A percentile compares a stretch with the other conserved stretches of the same genome.
These are phyloP conservation scores for Orthonevra nobilis DNA, from an alignment of 2,888 invertebrate species.

Conservation along the genomic window DNA sequence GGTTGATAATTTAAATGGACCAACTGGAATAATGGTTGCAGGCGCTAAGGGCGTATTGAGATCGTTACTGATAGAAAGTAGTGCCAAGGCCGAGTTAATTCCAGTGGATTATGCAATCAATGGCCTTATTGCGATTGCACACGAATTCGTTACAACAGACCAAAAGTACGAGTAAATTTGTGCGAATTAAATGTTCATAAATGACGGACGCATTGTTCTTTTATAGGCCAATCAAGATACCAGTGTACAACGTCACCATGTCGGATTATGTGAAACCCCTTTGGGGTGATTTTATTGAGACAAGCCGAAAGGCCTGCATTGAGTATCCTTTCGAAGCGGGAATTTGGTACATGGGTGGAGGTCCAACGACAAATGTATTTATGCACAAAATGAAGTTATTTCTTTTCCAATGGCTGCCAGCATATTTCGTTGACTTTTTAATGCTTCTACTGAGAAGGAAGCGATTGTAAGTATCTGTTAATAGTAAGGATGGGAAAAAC, in stretches of 20 bases:
- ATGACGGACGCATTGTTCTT: constrained; percentile 67
- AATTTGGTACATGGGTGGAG: constrained; percentile 92
- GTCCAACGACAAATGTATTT: constrained; percentile 86
- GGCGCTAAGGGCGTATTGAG: constrained; percentile 94
- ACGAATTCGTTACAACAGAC: constrained; percentile 83
- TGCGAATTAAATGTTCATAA: not conserved
- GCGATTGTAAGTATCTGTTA: constrained; percentile 89
- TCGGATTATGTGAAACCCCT: constrained; percentile 90
- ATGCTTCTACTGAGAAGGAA: constrained; percentile 88
- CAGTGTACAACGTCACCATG: constrained; percentile 95
- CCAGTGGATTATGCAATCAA: constrained; percentile 93
- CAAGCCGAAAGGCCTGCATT: constrained; percentile 86
- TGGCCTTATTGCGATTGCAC: constrained; percentile 87
- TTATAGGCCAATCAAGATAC: constrained; percentile 84
- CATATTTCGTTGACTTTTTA: constrained; percentile 90
- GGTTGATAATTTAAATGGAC: constrained; percentile 96
- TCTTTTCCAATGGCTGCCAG: constrained; percentile 90
- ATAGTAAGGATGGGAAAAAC: too few relatives aligned
- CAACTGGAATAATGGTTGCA: constrained; percentile 91
- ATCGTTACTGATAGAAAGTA: constrained; percentile 89
- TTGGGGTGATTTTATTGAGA: constrained; percentile 91
- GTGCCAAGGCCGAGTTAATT: constrained; percentile 88
- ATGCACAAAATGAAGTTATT: constrained; percentile 87
- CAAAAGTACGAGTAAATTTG: constrained; percentile 75
- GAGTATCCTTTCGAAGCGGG: constrained; percentile 92